These are phyloP conservation scores for Brachionus angularis DNA, from an alignment of 1,140 invertebrate species.

Conservation along the genomic window DNA sequence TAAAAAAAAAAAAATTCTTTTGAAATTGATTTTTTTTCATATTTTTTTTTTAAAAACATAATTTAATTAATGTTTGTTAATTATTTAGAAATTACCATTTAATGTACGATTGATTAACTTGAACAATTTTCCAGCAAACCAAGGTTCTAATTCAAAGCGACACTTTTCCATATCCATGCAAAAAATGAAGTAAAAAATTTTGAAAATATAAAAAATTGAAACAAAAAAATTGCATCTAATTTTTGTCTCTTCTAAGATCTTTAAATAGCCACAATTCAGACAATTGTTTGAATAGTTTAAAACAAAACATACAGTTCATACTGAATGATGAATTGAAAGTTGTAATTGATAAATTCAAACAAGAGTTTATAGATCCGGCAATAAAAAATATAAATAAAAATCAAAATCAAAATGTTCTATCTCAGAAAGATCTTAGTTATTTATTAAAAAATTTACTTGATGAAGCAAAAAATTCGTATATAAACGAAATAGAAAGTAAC, in stretches of 20 bases:
- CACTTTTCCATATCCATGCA: constrained; percentile 30
- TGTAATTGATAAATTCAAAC: constrained; percentile 1
- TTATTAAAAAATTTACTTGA: neutral
- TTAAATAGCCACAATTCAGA: neutral
- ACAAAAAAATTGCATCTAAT: too few relatives aligned
- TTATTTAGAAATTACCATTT: constrained; percentile 22
- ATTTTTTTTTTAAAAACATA: too few relatives aligned
- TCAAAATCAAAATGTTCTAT: neutral
- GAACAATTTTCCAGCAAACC: constrained; percentile 26
- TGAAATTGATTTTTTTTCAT: too few relatives aligned
- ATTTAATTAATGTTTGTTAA: neutral
- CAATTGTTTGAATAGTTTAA: constrained; percentile 15
- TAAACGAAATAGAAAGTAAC: neutral
- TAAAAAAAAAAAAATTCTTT: too few relatives aligned
- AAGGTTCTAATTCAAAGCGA: constrained; percentile 1
- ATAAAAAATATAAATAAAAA: constrained; percentile 18
- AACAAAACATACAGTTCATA: constrained; percentile 21
- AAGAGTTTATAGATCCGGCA: constrained; percentile 16
- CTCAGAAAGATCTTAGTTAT: neutral
- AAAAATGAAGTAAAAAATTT: constrained; percentile 34
- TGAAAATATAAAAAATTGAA: too few relatives aligned
- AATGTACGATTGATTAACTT: constrained; percentile 37
- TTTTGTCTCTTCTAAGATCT: too few relatives aligned
- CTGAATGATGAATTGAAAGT: constrained; percentile 13
- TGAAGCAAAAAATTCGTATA: neutral